Base-by-base conservation (phyloP, 2,113 vertebrate species). In the Gambusia affinis region DNA sequence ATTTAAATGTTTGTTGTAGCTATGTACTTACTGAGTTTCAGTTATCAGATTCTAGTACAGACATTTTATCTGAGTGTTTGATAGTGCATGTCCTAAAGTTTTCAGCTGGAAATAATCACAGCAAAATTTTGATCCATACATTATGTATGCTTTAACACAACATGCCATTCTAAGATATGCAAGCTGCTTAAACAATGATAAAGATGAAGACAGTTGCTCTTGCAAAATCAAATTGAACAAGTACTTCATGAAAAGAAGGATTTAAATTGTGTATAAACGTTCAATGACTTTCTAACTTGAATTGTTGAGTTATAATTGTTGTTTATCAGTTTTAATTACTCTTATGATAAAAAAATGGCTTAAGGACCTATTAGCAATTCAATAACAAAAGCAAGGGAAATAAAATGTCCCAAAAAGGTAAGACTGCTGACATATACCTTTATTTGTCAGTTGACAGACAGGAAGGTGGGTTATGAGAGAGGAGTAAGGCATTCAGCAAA, bases 11-110 rank as follows among this genome's bases (percentile, higher is more conserved):
- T 85, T 85, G 79, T 79, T 54, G 73, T 70, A 67, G 71, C 85
- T 88, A 76, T 71, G 80, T 81, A 67, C 82, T 86, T 73, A 85
- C 86, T 89, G 85, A 85, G 81, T 92, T 89, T 89, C 82, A 87
- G 81, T 90, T 73, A 90, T 86, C 84, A 69, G 64, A 86, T 85
- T 80, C 63, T 39, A 65, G 68, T 33, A 37, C 15, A 30, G 57
- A 76, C 60, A 30, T 68, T 51, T 60, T 66, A 51, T 82, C 78
- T 74, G 67, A 87, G 82, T 77, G 79, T 84, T 87, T 89, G 80
- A 90, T 83, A 64, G 74, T 82, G 80, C 72, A n/a, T 76, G 75
- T 60, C 76, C 47, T 86, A 83, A 89, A 92, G 54, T 81, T 22
- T 19, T 76, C 79, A 76, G 54, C 78, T 72, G 60, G 37, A 33